phyloP scores from a whole-genome alignment of 1,140 invertebrate species.

The Drosophila tani region DNA sequence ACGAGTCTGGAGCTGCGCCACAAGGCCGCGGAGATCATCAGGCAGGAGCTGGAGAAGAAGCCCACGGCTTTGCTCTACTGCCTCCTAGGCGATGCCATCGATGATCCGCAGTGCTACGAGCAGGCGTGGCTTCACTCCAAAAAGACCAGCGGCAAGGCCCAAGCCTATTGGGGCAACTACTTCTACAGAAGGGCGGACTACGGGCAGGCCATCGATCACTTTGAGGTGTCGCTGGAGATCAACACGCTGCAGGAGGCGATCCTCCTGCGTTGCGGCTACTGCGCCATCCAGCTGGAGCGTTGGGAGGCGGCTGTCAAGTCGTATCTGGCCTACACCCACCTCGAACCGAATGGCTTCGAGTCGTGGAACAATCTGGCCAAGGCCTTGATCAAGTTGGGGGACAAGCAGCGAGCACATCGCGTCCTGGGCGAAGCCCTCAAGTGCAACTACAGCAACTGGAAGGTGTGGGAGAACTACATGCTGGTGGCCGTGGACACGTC shows the following conservation, averaged over 20 bases:
- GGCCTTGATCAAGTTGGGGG: conserved; percentile 94
- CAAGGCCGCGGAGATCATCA: conserved; percentile 95
- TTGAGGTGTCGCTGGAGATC: conserved; percentile 92
- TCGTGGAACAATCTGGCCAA: conserved; percentile 99
- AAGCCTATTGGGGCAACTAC: conserved; percentile 93
- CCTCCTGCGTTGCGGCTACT: conserved; percentile 95
- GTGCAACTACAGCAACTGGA: conserved; percentile 98
- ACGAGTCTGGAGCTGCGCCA: conserved; percentile 92
- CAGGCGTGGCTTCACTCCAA: conserved; percentile 96
- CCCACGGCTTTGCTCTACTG: conserved; percentile 95
- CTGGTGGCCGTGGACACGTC: conserved; percentile 92
- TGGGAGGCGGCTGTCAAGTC: conserved; percentile 94
- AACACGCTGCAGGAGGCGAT: conserved; percentile 93
- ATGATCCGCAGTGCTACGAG: conserved; percentile 94
- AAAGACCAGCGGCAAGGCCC: conserved; percentile 91
- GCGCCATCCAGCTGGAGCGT: conserved; percentile 91
- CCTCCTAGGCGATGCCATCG: conserved; percentile 90
- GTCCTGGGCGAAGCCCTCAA: conserved; percentile 95
- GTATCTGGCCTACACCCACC: conserved; percentile 93
- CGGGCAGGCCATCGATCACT: conserved; percentile 91
- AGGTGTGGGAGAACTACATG: conserved; percentile 98
- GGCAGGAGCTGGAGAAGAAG: conserved; percentile 91
- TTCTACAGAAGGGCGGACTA: conserved; percentile 92
- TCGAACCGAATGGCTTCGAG: conserved; percentile 96
- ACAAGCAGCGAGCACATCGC: conserved; percentile 94